Evolutionary conservation across 2,888 invertebrate genomes (phyloP), one percentile per base, ranked within the genome.

Genomic region (Cyaniris semiargus): DNA sequence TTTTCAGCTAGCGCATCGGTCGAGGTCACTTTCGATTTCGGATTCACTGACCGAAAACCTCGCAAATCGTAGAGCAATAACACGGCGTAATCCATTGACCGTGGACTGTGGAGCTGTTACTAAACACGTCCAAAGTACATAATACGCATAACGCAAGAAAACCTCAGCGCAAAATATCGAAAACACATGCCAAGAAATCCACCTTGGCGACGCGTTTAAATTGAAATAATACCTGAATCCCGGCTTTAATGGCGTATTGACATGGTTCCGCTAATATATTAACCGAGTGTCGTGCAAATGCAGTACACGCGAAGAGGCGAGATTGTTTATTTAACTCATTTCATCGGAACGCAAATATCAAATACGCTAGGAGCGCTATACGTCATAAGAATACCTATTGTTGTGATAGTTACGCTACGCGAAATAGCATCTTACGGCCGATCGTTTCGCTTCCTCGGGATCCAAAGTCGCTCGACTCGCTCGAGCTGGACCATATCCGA

Each of bases 21-120:
- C 92, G 91, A 91, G 90, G 92, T 87, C 91, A 87, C 84, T 81
- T 53, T 90, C 89, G 86, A 88, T 90, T 91, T 87, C 83, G 80
- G 81, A 84, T 77, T 76, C 81, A 79, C 77, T 78, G 80, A 78
- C 80, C 82, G 79, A 80, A 80, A 81, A 74, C 48, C 48, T 48
- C 48, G 74, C 74, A 21, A 81, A 76, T 58, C 77, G 76, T 66
- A 77, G 77, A 78, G 70, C 76, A 79, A 79, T 78, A 77, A 79
- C 80, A 81, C 78, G 80, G 76, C 48, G 77, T 80, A 79, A 81
- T 80, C 78, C 74, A 74, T 74, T 79, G 77, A 66, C 38, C 48
- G 58, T 34, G 70, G 77, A 66, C 38, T 38, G 58, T 34, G 70
- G 70, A 34, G 58, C 79, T 74, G 71, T 78, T 70, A 76, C 66